Evolutionary conservation across 2,797 vertebrate genomes (phyloP), one percentile per base, ranked within the genome.

Genomic region (Chromis chromis): DNA sequence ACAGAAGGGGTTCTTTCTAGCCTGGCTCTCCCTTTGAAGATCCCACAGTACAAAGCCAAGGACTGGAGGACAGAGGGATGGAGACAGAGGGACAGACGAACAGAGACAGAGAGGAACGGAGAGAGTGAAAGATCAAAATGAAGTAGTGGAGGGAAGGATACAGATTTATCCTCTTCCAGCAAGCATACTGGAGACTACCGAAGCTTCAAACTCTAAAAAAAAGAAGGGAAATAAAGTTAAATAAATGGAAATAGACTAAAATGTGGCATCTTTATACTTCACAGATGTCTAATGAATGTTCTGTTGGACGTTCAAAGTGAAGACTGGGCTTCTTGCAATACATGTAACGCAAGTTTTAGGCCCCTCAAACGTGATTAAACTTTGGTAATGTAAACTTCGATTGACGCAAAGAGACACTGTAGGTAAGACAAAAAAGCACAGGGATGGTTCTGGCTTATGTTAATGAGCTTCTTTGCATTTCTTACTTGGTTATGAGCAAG

Each of bases 21-120:
- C 17, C 52, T 1, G 16, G 19, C 60, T 39, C 28, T 44, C 19
- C 60, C 65, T 88, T 77, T 85, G 81, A 87, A 78, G 67, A 78
- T 69, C 53, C 42, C 6, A 22, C 75, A 72, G 69, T 77, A 76
- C 70, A 87, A 71, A 81, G 56, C 36, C 22, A 53, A 53, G 14
- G 56, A 71, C 48, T 52, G 69, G 24, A 54, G 39, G 64, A 76
- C 57, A 70, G 3, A 54, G 21, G 56, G 6, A 12, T 6, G 31
- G 17, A 58, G 24, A 33, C 17, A 22, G 31, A 24, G 17, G 3
- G 11, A 55, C 5, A 52, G 11, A 66, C 3, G 22, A 16, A 58
- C 6, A 50, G 12, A 54, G 28, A 68, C 2, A 46, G 49, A 46
- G 2, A 27, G 4, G 12, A 4, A 33, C 4, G 62, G 33, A 40